phyloP scores from a whole-genome alignment of 2,888 invertebrate species.

The Andrena minutula region DNA sequence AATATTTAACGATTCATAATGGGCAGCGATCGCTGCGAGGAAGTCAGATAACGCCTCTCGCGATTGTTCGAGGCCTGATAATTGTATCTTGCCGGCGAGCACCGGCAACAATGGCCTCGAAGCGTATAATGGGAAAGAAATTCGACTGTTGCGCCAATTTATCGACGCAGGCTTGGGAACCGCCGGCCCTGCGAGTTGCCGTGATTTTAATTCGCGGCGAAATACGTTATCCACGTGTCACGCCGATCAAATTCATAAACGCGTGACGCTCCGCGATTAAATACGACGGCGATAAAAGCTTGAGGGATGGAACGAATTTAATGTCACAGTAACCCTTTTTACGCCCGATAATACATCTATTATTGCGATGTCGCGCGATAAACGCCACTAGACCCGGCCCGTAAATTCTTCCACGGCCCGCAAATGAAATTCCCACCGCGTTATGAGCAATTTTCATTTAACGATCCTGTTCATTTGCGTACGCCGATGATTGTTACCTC shows the following conservation, averaged over 20 bases:
- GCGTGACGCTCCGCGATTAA: slow-evolving; percentile 32
- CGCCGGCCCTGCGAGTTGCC: not conserved
- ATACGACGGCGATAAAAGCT: slow-evolving; percentile 19
- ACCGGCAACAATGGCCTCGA: not conserved
- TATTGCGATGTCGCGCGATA: slow-evolving; percentile 25
- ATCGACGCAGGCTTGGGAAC: not conserved
- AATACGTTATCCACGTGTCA: slow-evolving; percentile 6
- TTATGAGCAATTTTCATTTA: slow-evolving; percentile 32
- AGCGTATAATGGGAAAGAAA: slow-evolving; percentile 20
- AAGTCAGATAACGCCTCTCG: not conserved
- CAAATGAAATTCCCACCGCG: slow-evolving; percentile 18
- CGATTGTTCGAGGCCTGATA: slow-evolving; percentile 22
- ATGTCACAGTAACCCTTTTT: slow-evolving; percentile 29
- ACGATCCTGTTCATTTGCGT: slow-evolving; percentile 31
- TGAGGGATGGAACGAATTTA: slow-evolving; percentile 35
- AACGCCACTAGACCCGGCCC: slow-evolving; percentile 15
- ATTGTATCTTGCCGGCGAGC: slow-evolving; percentile 21
- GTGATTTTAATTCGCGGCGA: slow-evolving; percentile 13
- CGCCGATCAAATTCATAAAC: slow-evolving; percentile 38
- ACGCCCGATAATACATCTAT: slow-evolving; percentile 44
- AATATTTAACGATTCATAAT: slow-evolving; percentile 51
- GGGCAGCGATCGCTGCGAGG: not conserved
- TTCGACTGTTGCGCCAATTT: slow-evolving; percentile 9
- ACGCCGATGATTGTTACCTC: not conserved
- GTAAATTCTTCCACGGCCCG: slow-evolving; percentile 35